These are phyloP conservation scores for Phoeniculus purpureus DNA, from an alignment of 2,797 vertebrate species.

Conservation along the genomic window DNA sequence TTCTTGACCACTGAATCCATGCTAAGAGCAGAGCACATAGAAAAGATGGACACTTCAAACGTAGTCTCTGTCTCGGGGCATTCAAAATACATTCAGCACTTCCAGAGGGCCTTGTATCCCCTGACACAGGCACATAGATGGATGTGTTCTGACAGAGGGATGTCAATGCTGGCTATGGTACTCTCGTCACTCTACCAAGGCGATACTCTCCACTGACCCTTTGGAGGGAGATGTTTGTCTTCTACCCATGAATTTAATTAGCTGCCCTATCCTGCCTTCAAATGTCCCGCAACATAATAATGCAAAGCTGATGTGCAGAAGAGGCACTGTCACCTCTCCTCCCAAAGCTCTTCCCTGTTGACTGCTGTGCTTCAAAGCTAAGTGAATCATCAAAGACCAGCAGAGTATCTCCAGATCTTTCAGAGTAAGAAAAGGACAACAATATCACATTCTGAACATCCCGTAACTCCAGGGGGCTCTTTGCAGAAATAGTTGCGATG, in stretches of 20 bases:
- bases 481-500: background rate
- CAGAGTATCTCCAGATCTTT: background rate
- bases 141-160: background rate
- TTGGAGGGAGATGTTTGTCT: background rate
- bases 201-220: background rate
- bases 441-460: background rate
- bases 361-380: constrained; percentile 8
- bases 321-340: background rate
- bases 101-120: background rate
- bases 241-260: background rate
- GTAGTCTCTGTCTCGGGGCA: background rate
- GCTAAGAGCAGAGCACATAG: background rate
- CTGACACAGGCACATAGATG: background rate
- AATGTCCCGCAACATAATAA: background rate
- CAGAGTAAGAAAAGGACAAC: background rate
- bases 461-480: background rate
- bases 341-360: background rate
- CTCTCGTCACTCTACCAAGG: background rate
- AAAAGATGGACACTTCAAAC: background rate
- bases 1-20: background rate
- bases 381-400: background rate
- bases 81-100: background rate
- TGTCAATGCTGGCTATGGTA: background rate
- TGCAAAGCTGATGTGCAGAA: background rate
- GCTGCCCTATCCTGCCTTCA: background rate